Evolutionary conservation across 2,888 invertebrate species (phyloP), one percentile per base, ranked within the genome.

Genomic region (Capitulum mitella): DNA sequence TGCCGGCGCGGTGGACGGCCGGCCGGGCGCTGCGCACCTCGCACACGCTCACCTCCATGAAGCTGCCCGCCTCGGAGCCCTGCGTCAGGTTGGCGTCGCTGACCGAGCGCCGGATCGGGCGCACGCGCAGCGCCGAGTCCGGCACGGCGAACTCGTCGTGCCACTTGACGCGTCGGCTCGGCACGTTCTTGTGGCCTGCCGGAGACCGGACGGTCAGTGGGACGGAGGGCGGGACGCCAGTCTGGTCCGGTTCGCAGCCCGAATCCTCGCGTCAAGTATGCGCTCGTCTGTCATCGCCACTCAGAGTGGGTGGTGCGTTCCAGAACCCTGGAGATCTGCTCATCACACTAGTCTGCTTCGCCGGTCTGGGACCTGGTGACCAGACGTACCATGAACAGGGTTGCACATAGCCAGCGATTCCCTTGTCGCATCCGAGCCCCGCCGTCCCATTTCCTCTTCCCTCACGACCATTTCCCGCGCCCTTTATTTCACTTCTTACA

Each of bases 61-160:
- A 29, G 34, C 19, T 19, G 70, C n/a, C n/a, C n/a, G 37, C 70
- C 34, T 70, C 37, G 16, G 70, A 37, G 70, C 70, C 10, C 29
- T 37, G 70, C 22, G 37, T 37, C 37, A 70, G 19, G 22, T 70
- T 37, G 22, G 5, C 3, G 37, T 70, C 70, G 70, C 70, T 70
- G 70, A 70, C 1, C 22, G 70, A 70, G 37, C 70, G 70, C 22
- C 70, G 70, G 22, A 70, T 70, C 37, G 70, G 70, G 12, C 70
- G 70, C 37, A 70, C 70, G 34, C 70, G 70, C 37, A 70, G 37
- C 3, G 70, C 70, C 70, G 26, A 37, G 70, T 70, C 70, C 37
- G 70, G 70, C 70, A 70, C 70, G 22, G 70, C 19, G 70, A 70
- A 70, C 37, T 70, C 70, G 37, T 70, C 70, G 32, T 70, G 32